These are phyloP conservation scores for Eptatretus burgeri DNA, from an alignment of 2,113 vertebrate species.

Conservation along the genomic window DNA sequence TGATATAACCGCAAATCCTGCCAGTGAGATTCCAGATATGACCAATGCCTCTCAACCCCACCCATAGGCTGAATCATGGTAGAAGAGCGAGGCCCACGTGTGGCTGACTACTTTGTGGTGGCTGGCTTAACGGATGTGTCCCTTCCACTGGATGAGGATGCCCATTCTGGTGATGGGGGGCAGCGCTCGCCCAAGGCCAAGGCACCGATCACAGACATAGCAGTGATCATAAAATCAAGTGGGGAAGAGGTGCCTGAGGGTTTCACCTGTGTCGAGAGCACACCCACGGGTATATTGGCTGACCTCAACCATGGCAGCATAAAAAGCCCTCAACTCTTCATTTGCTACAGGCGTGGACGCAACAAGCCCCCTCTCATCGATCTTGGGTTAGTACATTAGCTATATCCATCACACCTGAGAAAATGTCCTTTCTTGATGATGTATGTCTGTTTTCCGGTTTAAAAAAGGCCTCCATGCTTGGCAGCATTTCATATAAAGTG, in stretches of 20 bases:
- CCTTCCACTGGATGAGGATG: constrained; percentile 73
- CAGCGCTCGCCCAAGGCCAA: constrained; percentile 48
- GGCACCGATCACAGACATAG: constrained; percentile 77
- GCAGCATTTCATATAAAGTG: no score
- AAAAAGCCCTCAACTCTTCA: constrained; percentile 60
- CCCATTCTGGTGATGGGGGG: constrained; percentile 55
- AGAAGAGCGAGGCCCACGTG: constrained; percentile 90
- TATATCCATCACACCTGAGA: no score
- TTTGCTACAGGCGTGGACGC: constrained; percentile 73
- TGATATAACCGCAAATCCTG: no score
- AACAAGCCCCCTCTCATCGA: constrained; percentile 91
- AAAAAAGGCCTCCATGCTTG: no score
- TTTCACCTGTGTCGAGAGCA: constrained; percentile 53
- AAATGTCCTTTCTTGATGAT: no score
- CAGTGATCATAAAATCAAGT: constrained; percentile 61
- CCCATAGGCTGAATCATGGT: constrained; percentile 45
- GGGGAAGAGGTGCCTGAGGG: constrained; percentile 69
- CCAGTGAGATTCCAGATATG: no score
- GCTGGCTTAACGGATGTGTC: constrained; percentile 62
- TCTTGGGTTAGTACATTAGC: constrained; percentile 39
- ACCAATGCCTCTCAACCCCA: no score
- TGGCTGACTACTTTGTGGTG: constrained; percentile 96
- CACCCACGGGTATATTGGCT: constrained; percentile 59
- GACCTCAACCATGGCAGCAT: constrained; percentile 85
- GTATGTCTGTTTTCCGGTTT: no score